A percentile compares a stretch with the other conserved stretches of the same genome.
These are phyloP conservation scores for Bombus affinis DNA, from an alignment of 1,140 invertebrate genomes.

Conservation along the genomic window DNA sequence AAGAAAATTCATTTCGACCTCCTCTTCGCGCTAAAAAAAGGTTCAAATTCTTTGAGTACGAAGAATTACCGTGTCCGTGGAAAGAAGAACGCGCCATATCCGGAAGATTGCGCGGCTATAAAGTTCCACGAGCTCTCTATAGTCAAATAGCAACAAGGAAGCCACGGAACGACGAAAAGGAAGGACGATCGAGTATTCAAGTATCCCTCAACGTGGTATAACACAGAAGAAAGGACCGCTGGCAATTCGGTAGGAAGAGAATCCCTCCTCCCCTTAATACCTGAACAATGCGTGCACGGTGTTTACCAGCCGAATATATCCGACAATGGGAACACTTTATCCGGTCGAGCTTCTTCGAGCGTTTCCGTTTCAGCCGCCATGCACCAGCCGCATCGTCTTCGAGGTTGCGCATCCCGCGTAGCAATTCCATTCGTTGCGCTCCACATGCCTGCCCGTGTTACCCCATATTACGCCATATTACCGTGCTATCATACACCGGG, in stretches of 20 bases:
- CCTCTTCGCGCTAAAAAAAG: too few relatives aligned
- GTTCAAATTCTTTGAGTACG: background rate
- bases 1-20: background rate
- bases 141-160: too few relatives aligned
- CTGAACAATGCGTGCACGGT: constrained; percentile 23
- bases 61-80: background rate
- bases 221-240: background rate
- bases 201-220: background rate
- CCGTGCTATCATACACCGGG: background rate
- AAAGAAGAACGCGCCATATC: background rate
- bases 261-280: constrained; percentile 4
- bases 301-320: constrained; percentile 18
- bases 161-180: background rate
- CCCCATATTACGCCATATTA: constrained; percentile 7
- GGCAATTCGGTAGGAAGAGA: constrained; percentile 1
- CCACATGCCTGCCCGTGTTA: constrained; percentile 7
- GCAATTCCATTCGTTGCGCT: constrained; percentile 13
- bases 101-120: background rate
- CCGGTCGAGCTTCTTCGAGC: constrained; percentile 2
- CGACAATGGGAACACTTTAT: constrained; percentile 18
- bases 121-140: too few relatives aligned
- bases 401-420: background rate
- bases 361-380: background rate
- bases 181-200: background rate
- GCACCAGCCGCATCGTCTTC: background rate